Base-by-base conservation (phyloP, 2,888 invertebrate species). In the Zaprionus lineosus region DNA sequence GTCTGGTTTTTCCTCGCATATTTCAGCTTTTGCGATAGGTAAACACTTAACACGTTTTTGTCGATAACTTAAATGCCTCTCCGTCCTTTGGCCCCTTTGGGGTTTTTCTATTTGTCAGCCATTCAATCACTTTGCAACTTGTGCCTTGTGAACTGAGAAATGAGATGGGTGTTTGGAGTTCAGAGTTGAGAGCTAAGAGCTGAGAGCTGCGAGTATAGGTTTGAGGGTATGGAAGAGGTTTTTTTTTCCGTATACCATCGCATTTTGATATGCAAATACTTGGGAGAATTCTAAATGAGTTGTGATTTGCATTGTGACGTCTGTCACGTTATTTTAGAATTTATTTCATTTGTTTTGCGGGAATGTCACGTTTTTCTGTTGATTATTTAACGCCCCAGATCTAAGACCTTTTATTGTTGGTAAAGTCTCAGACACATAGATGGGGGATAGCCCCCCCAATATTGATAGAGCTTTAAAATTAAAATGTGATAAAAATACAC, bases 21-120 rank as follows among this genome's bases (percentile, higher is more conserved):
- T 48, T 59, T 61, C 59, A 74, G 66, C 74, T 79, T 84, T 77
- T 74, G 61, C 75, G 66, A 83, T 85, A 87, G 88, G 87, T 87
- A 87, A 88, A 86, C 87, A 87, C 87, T 87, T 88, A 88, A 85
- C 88, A 88, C 85, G 87, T 88, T 88, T 84, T 84, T 86, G 63
- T 47, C 68, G 53, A 81, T 59, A 74, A 71, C 74, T 77, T 84
- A 71, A 84, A 79, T 53, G 64, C 64, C 15, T 12, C 33, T 15
- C 21, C 7, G 24, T 12, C 12, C 6, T n/a, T 39, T 9, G 3
- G 31, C 37, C 15, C n/a, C n/a, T n/a, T n/a, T n/a, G n/a, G n/a
- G n/a, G n/a, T n/a, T n/a, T n/a, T n/a, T 63, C 31, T 84, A 59
- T 78, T 83, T 78, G 69, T 46, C 62, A 57, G 55, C 28, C 85